These are phyloP conservation scores for Coenobita brevimanus DNA, from an alignment of 1,140 invertebrate species.

Conservation along the genomic window DNA sequence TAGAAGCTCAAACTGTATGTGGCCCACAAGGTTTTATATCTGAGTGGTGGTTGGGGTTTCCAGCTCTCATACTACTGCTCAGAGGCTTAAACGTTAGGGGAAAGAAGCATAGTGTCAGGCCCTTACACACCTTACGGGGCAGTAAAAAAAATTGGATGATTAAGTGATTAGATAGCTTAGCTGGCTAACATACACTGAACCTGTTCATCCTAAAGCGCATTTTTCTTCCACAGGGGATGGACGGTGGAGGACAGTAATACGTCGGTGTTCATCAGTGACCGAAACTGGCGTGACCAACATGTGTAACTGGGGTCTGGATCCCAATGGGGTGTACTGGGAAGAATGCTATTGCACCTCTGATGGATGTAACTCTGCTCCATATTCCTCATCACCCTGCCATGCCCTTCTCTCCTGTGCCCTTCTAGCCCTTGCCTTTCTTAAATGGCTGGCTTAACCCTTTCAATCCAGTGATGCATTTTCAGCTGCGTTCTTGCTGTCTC, in stretches of 20 bases:
- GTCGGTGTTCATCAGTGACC: constrained; percentile 90
- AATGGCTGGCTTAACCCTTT: not conserved
- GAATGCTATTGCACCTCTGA: constrained; percentile 94
- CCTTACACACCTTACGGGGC: too few species aligned
- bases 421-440: not conserved
- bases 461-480: too few species aligned
- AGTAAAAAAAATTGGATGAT: too few species aligned
- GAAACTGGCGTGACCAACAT: constrained; percentile 92
- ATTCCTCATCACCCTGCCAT: not conserved
- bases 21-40: too few species aligned
- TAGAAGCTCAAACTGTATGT: too few species aligned
- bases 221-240: constrained; percentile 84
- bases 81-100: too few species aligned
- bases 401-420: not conserved
- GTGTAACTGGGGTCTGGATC: constrained; percentile 94
- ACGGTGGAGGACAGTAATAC: constrained; percentile 91
- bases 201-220: not conserved
- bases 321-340: constrained; percentile 95
- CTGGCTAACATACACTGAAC: not conserved
- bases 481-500: too few species aligned
- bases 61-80: too few species aligned
- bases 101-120: too few species aligned
- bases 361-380: constrained; percentile 82
- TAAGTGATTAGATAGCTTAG: too few species aligned
- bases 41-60: too few species aligned